These are phyloP conservation scores for Hylaeus anthracinus DNA, from an alignment of 1,140 invertebrate genomes.

Conservation along the genomic window DNA sequence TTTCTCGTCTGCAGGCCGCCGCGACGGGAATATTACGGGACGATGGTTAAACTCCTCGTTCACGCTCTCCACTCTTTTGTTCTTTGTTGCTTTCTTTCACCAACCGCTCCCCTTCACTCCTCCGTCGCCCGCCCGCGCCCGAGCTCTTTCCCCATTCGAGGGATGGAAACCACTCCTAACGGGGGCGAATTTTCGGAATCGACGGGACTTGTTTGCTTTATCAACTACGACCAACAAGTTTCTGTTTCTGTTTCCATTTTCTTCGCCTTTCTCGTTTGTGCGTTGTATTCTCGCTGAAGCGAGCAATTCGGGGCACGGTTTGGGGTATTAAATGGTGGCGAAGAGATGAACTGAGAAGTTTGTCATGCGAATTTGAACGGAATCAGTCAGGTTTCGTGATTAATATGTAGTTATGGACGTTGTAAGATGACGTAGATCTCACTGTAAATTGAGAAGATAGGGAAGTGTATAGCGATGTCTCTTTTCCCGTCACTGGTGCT, in stretches of 20 bases:
- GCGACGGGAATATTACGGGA: constrained; percentile 67
- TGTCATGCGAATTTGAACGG: no score
- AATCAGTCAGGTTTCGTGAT: no score
- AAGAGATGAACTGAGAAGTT: not conserved
- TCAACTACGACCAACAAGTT: constrained; percentile 4
- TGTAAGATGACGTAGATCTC: no score
- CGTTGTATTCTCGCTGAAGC: not conserved
- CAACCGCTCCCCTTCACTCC: not conserved
- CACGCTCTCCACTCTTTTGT: constrained; percentile 56
- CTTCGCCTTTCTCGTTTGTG: not conserved
- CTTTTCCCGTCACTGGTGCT: no score
- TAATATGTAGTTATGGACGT: no score
- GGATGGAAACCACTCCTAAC: constrained; percentile 46
- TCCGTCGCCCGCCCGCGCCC: constrained; percentile 18
- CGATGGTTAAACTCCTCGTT: constrained; percentile 66
- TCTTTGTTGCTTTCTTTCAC: constrained; percentile 35
- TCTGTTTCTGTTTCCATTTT: not conserved
- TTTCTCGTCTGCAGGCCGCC: constrained; percentile 60
- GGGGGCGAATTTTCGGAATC: not conserved
- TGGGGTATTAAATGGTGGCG: not conserved
- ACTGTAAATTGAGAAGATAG: no score
- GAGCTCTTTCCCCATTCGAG: constrained; percentile 43
- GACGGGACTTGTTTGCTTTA: constrained; percentile 6
- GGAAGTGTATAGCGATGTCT: no score
- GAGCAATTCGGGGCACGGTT: not conserved